Percentiles rank a stretch among this genome's conserved stretches.
These are phyloP conservation scores for Damaliscus lunatus DNA, from an alignment of 2,113 vertebrate species.

Conservation along the genomic window DNA sequence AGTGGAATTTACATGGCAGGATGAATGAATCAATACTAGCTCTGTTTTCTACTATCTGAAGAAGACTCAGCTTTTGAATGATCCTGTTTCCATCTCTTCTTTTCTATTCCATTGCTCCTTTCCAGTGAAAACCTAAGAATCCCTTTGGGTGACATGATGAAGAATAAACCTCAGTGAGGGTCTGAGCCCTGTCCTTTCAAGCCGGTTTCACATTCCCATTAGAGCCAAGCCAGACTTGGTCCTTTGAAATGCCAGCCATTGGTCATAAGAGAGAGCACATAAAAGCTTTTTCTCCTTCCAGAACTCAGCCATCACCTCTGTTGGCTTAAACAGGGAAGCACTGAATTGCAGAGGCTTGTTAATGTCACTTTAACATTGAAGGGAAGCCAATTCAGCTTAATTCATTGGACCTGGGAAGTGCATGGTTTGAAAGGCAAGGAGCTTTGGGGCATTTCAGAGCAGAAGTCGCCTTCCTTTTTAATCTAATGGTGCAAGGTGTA, in stretches of 20 bases:
- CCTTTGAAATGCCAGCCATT: not conserved
- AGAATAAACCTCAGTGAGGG: not conserved
- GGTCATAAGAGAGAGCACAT: not conserved
- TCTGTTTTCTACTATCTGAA: not conserved
- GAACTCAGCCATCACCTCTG: not conserved
- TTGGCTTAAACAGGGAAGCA: not conserved
- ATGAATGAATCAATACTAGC: not conserved
- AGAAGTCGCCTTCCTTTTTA: not conserved
- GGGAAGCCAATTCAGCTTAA: not conserved
- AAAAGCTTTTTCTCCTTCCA: not conserved
- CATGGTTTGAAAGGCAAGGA: not conserved
- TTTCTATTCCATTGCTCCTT: not conserved
- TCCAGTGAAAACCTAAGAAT: not conserved
- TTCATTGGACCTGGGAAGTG: not conserved
- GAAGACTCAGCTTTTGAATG: not conserved
- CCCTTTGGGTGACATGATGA: not conserved
- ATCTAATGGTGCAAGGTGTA: not conserved
- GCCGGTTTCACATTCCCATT: rapidly evolving
- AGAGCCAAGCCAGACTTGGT: not conserved
- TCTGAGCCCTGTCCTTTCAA: not conserved
- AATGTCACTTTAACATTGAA: not conserved
- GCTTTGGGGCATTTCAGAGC: not conserved
- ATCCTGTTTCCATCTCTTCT: not conserved
- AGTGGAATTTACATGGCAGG: not conserved
- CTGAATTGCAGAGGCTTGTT: not conserved